Evolutionary conservation across 2,888 invertebrate genomes (phyloP).

Genomic region (Corythucha ciliata): DNA sequence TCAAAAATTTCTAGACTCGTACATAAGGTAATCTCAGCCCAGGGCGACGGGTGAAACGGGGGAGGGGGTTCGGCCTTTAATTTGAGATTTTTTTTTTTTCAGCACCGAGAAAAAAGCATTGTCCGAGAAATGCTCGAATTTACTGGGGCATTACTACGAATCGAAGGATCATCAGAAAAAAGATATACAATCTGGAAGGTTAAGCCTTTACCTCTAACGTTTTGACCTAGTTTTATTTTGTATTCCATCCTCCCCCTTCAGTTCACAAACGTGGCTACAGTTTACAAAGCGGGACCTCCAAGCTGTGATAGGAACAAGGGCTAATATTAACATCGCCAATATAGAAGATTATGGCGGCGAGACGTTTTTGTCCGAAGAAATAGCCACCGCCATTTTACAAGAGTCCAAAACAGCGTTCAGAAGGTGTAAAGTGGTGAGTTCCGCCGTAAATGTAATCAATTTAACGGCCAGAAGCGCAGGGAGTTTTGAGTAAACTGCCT

Average conservation of each 20-base stretch:
- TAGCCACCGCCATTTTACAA: slow-evolving; percentile 82
- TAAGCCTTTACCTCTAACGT: slow-evolving; percentile 19
- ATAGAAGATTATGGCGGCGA: slow-evolving; percentile 96
- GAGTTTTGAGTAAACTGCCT: not conserved
- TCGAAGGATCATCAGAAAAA: slow-evolving; percentile 92
- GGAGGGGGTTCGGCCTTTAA: too few relatives aligned
- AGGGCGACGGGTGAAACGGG: not conserved
- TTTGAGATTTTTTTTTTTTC: slow-evolving; percentile 33
- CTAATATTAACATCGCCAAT: slow-evolving; percentile 87
- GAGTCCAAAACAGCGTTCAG: slow-evolving; percentile 84
- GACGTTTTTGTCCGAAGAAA: slow-evolving; percentile 89
- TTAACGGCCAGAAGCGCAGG: too few relatives aligned
- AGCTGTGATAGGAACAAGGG: slow-evolving; percentile 80
- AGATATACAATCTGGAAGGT: slow-evolving; percentile 79
- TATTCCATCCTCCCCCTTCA: not conserved
- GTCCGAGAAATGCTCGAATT: slow-evolving; percentile 62
- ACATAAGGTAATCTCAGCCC: slow-evolving; percentile 50
- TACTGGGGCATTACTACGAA: slow-evolving; percentile 79
- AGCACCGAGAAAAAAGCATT: slow-evolving; percentile 66
- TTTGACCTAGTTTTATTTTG: not conserved
- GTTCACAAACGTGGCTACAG: slow-evolving; percentile 48
- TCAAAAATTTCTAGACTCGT: slow-evolving; percentile 65
- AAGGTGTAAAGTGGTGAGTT: slow-evolving; percentile 68
- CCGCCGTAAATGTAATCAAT: not conserved
- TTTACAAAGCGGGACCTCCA: slow-evolving; percentile 88